These are phyloP conservation scores for Drosophila ezoana DNA, from an alignment of 2,888 invertebrate genomes.

Conservation along the genomic window DNA sequence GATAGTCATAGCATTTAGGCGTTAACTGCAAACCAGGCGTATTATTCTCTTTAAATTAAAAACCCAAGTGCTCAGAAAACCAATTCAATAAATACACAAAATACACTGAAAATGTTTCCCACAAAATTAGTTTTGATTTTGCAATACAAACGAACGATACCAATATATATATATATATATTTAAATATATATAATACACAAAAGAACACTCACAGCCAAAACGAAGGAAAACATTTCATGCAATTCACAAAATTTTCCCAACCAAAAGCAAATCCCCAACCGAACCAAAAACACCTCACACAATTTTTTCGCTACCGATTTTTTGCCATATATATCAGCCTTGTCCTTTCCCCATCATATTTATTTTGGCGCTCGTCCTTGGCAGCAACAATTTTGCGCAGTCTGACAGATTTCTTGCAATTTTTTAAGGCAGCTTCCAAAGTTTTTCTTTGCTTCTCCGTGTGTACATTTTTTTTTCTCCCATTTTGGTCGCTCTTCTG, in stretches of 20 bases:
- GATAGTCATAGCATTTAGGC: constrained; percentile 21
- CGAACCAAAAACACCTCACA: constrained; percentile 6
- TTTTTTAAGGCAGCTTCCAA: constrained; percentile 39
- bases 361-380: constrained; percentile 40
- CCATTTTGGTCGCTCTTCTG: constrained; percentile 38
- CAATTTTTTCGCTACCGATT: constrained; percentile 26
- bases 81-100: constrained; percentile 3
- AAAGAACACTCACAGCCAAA: constrained; percentile 28
- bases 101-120: constrained; percentile 20
- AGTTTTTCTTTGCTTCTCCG: constrained; percentile 9
- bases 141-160: constrained; percentile 40
- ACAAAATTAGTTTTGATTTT: constrained; percentile 50
- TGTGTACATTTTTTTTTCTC: background rate
- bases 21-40: constrained; percentile 30
- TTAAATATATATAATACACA: constrained; percentile 23
- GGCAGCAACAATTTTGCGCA: constrained; percentile 59
- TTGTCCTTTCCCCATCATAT: constrained; percentile 22
- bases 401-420: constrained; percentile 61
- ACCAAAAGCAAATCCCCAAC: constrained; percentile 9
- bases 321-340: constrained; percentile 21
- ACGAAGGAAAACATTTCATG: constrained; percentile 51
- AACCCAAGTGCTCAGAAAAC: constrained; percentile 11
- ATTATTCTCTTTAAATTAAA: background rate
- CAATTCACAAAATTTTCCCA: constrained; percentile 50
- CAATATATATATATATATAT: constrained; percentile 39